These are phyloP conservation scores for Trissolcus brochymenae DNA, from an alignment of 2,888 invertebrate species.

Conservation along the genomic window DNA sequence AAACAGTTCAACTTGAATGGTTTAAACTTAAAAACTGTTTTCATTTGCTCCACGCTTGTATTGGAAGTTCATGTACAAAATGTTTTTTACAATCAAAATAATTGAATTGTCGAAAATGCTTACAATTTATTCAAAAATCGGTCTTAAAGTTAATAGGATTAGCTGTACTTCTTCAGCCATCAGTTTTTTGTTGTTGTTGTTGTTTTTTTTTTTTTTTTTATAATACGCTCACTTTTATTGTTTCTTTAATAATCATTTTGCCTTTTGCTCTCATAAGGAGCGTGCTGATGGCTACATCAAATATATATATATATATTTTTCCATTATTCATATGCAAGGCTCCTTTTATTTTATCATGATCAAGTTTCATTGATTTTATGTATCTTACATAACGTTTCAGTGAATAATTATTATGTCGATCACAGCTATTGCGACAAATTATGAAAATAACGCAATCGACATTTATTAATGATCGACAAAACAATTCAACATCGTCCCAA, in stretches of 20 bases:
- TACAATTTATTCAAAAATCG: constrained; percentile 62
- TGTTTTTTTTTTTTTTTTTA: no score
- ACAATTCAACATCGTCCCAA: constrained; percentile 58
- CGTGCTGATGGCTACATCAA: neutral
- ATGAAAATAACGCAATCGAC: constrained; percentile 73
- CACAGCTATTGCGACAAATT: constrained; percentile 64
- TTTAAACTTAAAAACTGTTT: neutral
- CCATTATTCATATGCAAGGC: constrained; percentile 60
- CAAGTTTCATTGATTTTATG: constrained; percentile 49
- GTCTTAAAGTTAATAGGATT: constrained; percentile 63
- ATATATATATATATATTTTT: constrained; percentile 10
- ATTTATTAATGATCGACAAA: constrained; percentile 63
- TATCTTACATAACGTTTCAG: constrained; percentile 59
- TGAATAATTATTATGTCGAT: constrained; percentile 2
- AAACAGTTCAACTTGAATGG: neutral
- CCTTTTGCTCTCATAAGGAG: constrained; percentile 14
- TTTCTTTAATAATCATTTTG: constrained; percentile 42
- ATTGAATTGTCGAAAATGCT: constrained; percentile 35
- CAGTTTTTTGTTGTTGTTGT: constrained; percentile 22
- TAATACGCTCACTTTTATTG: constrained; percentile 35
- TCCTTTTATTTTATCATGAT: constrained; percentile 56
- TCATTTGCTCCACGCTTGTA: neutral
- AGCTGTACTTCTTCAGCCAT: constrained; percentile 51
- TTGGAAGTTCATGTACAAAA: neutral
- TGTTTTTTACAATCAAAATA: constrained; percentile 48